These are phyloP conservation scores for Lysandra coridon DNA, from an alignment of 2,888 invertebrate genomes.

Conservation along the genomic window DNA sequence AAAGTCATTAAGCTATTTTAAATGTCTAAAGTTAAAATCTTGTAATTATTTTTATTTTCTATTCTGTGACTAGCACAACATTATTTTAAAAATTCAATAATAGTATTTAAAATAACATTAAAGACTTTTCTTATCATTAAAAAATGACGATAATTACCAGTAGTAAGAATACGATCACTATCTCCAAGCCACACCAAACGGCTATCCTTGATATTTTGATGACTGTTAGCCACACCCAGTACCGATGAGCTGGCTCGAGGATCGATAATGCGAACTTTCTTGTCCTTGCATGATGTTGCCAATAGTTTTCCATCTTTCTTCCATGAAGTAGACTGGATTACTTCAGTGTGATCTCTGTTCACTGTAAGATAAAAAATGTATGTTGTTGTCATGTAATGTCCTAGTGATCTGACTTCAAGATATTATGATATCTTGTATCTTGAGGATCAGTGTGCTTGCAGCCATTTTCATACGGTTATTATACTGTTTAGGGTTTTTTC, in stretches of 20 bases:
- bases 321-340: slow-evolving; percentile 95
- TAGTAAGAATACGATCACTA: slow-evolving; percentile 90
- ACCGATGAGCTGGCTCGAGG: slow-evolving; percentile 84
- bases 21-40: too few species aligned
- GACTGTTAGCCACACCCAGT: slow-evolving; percentile 85
- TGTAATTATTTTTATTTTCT: too few species aligned
- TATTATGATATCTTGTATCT: too few species aligned
- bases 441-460: too few species aligned
- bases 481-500: too few species aligned
- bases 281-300: slow-evolving; percentile 95
- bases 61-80: too few species aligned
- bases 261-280: slow-evolving; percentile 91
- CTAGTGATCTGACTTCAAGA: too few species aligned
- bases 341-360: slow-evolving; percentile 89
- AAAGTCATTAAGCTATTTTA: too few species aligned
- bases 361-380: slow-evolving; percentile 48
- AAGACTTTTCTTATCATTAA: neutral
- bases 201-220: slow-evolving; percentile 95
- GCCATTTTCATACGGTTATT: too few species aligned
- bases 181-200: slow-evolving; percentile 95
- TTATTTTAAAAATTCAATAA: too few species aligned
- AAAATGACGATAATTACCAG: slow-evolving; percentile 72
- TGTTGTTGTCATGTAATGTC: too few species aligned
- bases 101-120: too few species aligned
- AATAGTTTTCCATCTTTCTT: slow-evolving; percentile 89